Evolutionary conservation across 2,888 invertebrate genomes (phyloP).

Genomic region (Dexiosoma caninum): DNA sequence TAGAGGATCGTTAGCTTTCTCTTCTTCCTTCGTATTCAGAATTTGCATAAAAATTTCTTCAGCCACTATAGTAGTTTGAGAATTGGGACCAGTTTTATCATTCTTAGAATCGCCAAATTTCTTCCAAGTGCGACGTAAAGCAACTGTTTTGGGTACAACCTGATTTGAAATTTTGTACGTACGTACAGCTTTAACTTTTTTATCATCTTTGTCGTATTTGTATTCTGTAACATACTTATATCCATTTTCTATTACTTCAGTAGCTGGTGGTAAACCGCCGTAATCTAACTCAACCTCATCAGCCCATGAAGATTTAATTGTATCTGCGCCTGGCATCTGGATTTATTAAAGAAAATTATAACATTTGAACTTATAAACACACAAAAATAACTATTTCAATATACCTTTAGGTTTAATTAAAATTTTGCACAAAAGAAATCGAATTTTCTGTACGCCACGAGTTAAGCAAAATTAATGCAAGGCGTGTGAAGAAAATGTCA

Average conservation of each 20-base stretch:
- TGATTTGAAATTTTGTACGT: constrained; percentile 96
- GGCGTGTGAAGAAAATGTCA: constrained; percentile 66
- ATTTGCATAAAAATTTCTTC: constrained; percentile 98
- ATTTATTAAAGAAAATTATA: not conserved
- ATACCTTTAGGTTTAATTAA: constrained; percentile 40
- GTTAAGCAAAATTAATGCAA: constrained; percentile 67
- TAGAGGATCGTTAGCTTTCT: constrained; percentile 90
- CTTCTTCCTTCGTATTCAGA: constrained; percentile 91
- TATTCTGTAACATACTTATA: constrained; percentile 95
- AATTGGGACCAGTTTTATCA: constrained; percentile 98
- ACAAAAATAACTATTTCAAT: not conserved
- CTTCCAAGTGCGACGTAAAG: constrained; percentile 94
- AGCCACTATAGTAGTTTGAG: constrained; percentile 96
- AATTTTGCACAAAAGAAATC: constrained; percentile 39
- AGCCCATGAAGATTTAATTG: constrained; percentile 95
- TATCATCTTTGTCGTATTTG: constrained; percentile 92
- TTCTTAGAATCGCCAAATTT: constrained; percentile 95
- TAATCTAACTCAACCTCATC: constrained; percentile 96
- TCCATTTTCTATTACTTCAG: constrained; percentile 90
- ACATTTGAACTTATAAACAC: not conserved
- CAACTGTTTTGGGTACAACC: constrained; percentile 93
- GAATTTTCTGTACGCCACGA: constrained; percentile 65
- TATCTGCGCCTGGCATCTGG: constrained; percentile 87
- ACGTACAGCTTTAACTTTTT: constrained; percentile 91
- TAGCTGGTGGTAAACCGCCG: constrained; percentile 85